Conservation (phyloP, 2,888 invertebrate genomes). For the Nowickia ferox region DNA sequence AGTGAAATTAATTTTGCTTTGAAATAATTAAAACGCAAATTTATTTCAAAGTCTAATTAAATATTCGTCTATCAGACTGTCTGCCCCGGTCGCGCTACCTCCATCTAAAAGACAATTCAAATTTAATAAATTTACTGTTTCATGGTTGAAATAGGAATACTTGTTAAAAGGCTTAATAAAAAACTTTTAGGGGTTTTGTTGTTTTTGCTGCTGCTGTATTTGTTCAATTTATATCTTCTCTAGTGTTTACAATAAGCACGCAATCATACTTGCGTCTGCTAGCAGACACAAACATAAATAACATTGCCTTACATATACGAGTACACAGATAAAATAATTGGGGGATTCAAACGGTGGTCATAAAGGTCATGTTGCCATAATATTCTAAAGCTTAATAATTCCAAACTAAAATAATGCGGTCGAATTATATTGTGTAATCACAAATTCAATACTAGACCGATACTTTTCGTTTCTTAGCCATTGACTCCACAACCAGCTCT, state of each 20-base stretch:
- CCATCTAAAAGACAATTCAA: background rate
- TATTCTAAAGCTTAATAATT: no score
- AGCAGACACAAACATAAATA: background rate
- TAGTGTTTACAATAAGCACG: slow-evolving; percentile 8
- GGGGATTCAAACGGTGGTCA: no score
- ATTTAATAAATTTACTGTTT: slow-evolving; percentile 2
- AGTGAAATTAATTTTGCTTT: slow-evolving; percentile 48
- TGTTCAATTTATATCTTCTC: no score
- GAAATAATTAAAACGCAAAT: slow-evolving; percentile 66
- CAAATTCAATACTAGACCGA: no score
- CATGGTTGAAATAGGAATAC: background rate
- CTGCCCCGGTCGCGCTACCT: background rate
- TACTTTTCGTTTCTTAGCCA: no score
- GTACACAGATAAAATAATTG: no score
- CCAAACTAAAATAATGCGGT: no score
- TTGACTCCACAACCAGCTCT: no score
- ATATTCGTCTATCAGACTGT: slow-evolving; percentile 53
- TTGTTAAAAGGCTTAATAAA: slow-evolving; percentile 5
- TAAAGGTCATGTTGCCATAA: no score
- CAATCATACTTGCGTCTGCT: slow-evolving; percentile 14
- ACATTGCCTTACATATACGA: no score
- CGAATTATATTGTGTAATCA: no score
- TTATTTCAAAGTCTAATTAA: slow-evolving; percentile 65
- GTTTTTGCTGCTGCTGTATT: background rate
- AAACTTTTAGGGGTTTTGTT: background rate